phyloP scores from a whole-genome alignment of 2,797 vertebrate genomes.

The Argentina silus region DNA sequence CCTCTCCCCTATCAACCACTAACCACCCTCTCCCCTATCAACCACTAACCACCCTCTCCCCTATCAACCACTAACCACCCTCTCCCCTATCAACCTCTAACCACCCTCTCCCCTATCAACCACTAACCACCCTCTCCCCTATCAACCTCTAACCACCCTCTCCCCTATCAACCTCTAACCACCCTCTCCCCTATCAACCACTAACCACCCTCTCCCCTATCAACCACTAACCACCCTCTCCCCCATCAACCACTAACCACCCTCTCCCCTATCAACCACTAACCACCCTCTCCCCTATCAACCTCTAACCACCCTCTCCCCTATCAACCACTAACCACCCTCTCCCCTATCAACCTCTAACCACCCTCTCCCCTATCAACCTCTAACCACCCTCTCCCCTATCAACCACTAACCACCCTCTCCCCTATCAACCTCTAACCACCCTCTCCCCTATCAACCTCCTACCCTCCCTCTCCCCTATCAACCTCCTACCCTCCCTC shows the following conservation, averaged over 20 bases:
- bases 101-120: no score
- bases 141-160: background rate
- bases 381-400: background rate
- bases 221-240: background rate
- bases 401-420: background rate
- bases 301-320: background rate
- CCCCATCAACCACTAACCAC: background rate
- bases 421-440: background rate
- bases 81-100: slow-evolving; percentile 5
- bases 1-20: background rate
- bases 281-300: no score
- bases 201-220: background rate
- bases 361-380: background rate
- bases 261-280: no score
- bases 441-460: background rate
- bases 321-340: background rate
- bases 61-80: background rate
- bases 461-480: no score
- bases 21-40: background rate
- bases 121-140: background rate
- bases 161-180: background rate
- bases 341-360: background rate
- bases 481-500: no score
- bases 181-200: background rate
- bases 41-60: background rate